phyloP scores from a whole-genome alignment of 2,888 invertebrate species.

The Apamea monoglypha region DNA sequence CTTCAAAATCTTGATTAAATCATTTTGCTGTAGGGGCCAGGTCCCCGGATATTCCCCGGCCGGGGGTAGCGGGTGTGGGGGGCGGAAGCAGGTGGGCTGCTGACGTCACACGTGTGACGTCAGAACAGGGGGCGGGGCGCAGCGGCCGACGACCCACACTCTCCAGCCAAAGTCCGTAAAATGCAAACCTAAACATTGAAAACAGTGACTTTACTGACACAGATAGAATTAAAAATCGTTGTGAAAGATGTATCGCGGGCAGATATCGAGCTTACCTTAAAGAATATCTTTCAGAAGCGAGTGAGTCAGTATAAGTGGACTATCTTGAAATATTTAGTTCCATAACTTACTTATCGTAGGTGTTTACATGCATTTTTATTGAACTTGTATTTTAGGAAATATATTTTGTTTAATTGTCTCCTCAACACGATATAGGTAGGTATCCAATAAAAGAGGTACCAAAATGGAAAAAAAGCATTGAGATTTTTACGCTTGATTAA shows the following conservation, averaged over 20 bases:
- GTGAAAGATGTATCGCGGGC: conserved; percentile 5
- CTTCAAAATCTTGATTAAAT: conserved; percentile 71
- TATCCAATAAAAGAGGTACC: not conserved
- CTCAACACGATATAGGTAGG: not conserved
- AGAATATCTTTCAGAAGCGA: conserved; percentile 47
- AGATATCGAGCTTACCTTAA: conserved; percentile 51
- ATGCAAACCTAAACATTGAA: conserved; percentile 61
- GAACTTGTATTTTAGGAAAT: not conserved
- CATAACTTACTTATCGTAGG: not conserved
- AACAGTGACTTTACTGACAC: conserved; percentile 41
- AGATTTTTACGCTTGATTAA: too few relatives aligned
- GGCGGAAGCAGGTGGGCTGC: conserved; percentile 77
- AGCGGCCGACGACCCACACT: conserved; percentile 80
- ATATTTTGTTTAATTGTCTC: not conserved
- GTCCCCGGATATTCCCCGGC: conserved; percentile 73
- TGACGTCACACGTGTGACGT: conserved; percentile 88
- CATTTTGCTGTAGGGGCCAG: conserved; percentile 72
- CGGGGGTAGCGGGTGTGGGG: conserved; percentile 66
- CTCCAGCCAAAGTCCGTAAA: conserved; percentile 64
- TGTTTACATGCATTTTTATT: not conserved
- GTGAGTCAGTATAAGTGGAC: conserved; percentile 35
- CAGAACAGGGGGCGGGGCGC: conserved; percentile 81
- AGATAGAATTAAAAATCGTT: conserved; percentile 55
- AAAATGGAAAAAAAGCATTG: too few relatives aligned
- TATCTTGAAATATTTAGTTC: conserved; percentile 20